Percentiles rank a stretch among this genome's conserved stretches.
Conservation (phyloP, 2,888 invertebrate genomes). For the Drosophila histrio region DNA sequence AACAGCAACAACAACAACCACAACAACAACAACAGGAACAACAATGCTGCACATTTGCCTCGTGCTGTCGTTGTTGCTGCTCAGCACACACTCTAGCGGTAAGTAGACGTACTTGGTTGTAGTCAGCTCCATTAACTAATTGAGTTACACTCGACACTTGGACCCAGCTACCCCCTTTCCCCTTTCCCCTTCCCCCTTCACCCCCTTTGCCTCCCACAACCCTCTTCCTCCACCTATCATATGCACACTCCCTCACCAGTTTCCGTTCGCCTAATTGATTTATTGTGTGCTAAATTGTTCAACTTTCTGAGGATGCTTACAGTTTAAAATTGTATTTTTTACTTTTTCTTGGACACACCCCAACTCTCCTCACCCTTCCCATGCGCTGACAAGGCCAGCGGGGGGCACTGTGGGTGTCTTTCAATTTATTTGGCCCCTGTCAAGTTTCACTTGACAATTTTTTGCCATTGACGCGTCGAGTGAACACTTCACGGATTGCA, state of each 20-base stretch:
- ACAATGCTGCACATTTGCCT: slow-evolving; percentile 42
- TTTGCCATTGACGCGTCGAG: slow-evolving; percentile 46
- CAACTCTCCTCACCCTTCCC: not conserved
- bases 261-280: slow-evolving; percentile 35
- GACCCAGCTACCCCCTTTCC: not conserved
- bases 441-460: slow-evolving; percentile 53
- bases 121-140: slow-evolving; percentile 59
- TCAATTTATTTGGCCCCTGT: slow-evolving; percentile 32
- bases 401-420: slow-evolving; percentile 38
- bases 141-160: slow-evolving; percentile 19
- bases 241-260: not conserved
- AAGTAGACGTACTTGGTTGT: slow-evolving; percentile 37
- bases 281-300: slow-evolving; percentile 45
- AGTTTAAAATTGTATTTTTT: slow-evolving; percentile 2
- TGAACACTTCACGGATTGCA: slow-evolving; percentile 48
- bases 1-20: slow-evolving; percentile 10
- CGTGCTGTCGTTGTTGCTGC: slow-evolving; percentile 33
- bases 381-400: slow-evolving; percentile 17
- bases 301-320: slow-evolving; percentile 26
- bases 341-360: not conserved
- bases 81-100: slow-evolving; percentile 40
- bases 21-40: slow-evolving; percentile 1
- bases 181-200: not conserved
- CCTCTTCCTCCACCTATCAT: not conserved
- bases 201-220: not conserved